Evolutionary conservation across 1,140 invertebrate species (phyloP), one percentile per base, ranked within the genome.

Genomic region (Lepidurus packardi): DNA sequence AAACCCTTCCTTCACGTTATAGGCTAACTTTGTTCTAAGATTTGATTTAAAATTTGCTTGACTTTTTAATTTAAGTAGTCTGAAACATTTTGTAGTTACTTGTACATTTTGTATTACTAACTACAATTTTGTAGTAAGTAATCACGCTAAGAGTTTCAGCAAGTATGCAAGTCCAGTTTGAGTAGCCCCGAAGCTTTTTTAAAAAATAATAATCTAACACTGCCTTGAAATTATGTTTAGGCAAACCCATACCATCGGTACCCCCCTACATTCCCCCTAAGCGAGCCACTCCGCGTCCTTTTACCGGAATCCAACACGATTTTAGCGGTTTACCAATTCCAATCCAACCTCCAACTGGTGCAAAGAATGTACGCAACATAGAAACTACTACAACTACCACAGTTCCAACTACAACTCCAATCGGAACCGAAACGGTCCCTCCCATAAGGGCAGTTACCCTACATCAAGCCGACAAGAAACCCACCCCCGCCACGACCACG

Each of bases 401-500:
- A 21, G 21, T 16, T 65, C 53, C 53, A 65, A 65, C n/a, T 21
- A 65, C 53, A 4, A 13, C 53, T 65, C 16, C 34, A 34, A 34
- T 34, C 34, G 34, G 34, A 34, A 34, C 21, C 53, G 9, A 13
- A 7, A 65, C 53, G 13, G 53, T 65, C 21, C 16, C 13, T n/a
- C 53, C 53, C 8, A 65, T 16, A 65, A 13, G 21, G 53, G 16
- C 16, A 21, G 21, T 21, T 65, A 65, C 53, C 10, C 45, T 47
- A n/a, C 53, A 13, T 13, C 53, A 65, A 16, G 43, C 75, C 45
- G 76, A 21, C 44, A 75, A 34, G 76, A 65, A 73, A n/a, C 43
- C 65, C 21, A 1, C 43, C 21, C 41, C 78, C n/a, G 43, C 78
- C n/a, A 75, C 78, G 42, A 78, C 78, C 21, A 73, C 78, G 4